These are phyloP conservation scores for Hypolimnas misippus DNA, from an alignment of 2,888 invertebrate genomes.

Conservation along the genomic window DNA sequence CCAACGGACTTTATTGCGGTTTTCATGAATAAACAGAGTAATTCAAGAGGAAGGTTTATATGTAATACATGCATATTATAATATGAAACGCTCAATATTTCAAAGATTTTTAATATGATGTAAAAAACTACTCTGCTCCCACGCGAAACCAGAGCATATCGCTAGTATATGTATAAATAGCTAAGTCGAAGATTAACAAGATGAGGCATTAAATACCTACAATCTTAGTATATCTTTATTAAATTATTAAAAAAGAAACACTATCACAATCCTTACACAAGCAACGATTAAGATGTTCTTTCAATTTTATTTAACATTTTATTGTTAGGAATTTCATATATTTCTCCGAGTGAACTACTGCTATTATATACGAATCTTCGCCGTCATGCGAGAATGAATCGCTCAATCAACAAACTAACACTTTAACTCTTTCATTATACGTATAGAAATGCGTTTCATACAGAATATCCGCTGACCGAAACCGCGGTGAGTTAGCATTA, in stretches of 20 bases:
- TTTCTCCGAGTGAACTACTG: conserved; percentile 35
- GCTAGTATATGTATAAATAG: no score
- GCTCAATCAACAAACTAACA: conserved; percentile 69
- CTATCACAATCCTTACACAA: background rate
- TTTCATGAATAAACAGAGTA: no score
- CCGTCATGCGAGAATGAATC: conserved; percentile 64
- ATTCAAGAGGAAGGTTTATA: no score
- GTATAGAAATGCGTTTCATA: conserved; percentile 51
- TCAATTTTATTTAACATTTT: conserved; percentile 3
- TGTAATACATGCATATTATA: no score
- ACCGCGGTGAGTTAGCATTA: conserved; percentile 70
- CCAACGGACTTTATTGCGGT: no score
- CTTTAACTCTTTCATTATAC: conserved; percentile 60
- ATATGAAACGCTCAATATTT: no score
- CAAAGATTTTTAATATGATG: no score
- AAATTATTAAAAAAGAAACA: background rate
- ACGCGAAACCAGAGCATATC: no score
- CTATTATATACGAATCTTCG: conserved; percentile 45
- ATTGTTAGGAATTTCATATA: background rate
- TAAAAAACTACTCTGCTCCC: no score
- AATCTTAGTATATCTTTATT: background rate
- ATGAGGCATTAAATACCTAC: background rate
- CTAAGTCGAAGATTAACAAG: no score
- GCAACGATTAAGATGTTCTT: background rate
- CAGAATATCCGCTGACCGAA: conserved; percentile 57